Percentiles rank a stretch among this genome's conserved stretches.
Conservation (phyloP, 2,888 invertebrate genomes). For the Antheraea assamensis region DNA sequence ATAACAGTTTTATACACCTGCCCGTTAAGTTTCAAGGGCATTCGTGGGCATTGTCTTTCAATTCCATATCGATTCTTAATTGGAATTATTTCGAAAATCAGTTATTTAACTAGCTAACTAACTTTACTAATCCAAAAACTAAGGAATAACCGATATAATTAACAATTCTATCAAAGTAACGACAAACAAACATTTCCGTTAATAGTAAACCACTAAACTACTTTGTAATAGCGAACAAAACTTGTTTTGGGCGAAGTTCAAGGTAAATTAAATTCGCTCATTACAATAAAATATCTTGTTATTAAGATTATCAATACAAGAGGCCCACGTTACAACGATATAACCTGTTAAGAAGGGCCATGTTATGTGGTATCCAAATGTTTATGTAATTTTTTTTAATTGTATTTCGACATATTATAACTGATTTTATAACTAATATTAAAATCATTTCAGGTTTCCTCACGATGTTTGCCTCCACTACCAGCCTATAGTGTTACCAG, state of each 20-base stretch:
- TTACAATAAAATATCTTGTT: background rate
- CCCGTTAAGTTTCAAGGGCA: too few species aligned
- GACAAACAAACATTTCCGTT: background rate
- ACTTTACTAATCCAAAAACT: background rate
- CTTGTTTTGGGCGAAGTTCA: background rate
- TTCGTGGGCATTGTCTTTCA: too few species aligned
- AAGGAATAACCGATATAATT: background rate
- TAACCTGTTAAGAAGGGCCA: too few species aligned
- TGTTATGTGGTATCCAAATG: too few species aligned
- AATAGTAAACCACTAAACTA: background rate
- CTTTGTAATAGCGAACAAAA: background rate
- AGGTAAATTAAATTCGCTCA: background rate
- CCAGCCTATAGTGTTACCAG: too few species aligned
- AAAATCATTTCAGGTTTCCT: too few species aligned
- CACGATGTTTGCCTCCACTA: too few species aligned
- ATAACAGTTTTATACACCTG: too few species aligned
- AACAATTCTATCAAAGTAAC: background rate
- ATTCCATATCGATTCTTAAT: background rate
- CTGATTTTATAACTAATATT: too few species aligned
- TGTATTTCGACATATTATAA: too few species aligned
- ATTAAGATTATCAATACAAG: background rate
- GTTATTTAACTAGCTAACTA: background rate
- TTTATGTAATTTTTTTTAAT: too few species aligned
- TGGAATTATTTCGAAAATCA: background rate
- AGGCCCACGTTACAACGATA: background rate